Evolutionary conservation across 2,888 invertebrate genomes (phyloP), one percentile per base, ranked within the genome.

Genomic region (Papilio demoleus): DNA sequence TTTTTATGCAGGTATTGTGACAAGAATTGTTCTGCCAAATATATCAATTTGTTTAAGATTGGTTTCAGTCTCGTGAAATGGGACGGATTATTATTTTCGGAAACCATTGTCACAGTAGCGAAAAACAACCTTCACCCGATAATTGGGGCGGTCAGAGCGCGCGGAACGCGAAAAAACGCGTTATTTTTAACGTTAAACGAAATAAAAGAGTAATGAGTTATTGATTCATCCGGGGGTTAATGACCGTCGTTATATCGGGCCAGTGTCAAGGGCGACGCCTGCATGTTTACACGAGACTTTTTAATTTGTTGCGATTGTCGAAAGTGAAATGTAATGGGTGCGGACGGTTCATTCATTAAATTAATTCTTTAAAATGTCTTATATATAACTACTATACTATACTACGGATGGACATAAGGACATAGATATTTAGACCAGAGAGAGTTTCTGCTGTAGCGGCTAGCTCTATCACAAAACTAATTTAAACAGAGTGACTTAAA

Each of bases 121-220:
- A 45, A 69, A 68, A 67, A 74, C 79, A 82, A 81, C 83, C 83
- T 83, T 82, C 82, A 82, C 83, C 81, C 82, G 80, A 81, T 83
- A 81, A 82, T 81, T 80, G 82, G 79, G 78, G 76, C 80, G 80
- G 79, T 77, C 78, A 79, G 68, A 73, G 77, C 78, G 78, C 75
- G 73, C 75, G 73, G 73, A 72, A 74, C 73, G 78, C 77, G 81
- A 81, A 82, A 82, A 82, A 82, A 81, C 80, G 79, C 80, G 81
- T 81, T 82, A 82, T 82, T 83, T 82, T 83, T 81, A 81, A 78
- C 78, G 78, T 78, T 78, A 79, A 81, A 80, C 81, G 82, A 82
- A 83, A 83, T 83, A 84, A 84, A 84, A 83, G 83, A 82, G 83
- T 83, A 84, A 84, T 84, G 83, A 83, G 83, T 82, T 84, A 84